Conservation (phyloP, 2,113 vertebrate species). For the Fulica atra region DNA sequence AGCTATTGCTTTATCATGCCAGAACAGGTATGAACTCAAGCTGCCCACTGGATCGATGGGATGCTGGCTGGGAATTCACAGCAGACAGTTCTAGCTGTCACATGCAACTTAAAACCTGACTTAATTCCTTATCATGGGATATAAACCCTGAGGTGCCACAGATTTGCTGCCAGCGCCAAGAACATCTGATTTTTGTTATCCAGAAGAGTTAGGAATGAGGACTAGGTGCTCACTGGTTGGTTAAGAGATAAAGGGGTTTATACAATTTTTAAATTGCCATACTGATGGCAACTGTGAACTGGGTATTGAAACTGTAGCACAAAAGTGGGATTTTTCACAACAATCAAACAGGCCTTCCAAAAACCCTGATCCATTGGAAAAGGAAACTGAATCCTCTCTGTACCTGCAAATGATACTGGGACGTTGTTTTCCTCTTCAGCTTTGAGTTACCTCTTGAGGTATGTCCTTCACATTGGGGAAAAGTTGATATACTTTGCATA, state of each 20-base stretch:
- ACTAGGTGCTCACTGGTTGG: background rate
- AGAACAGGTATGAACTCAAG: background rate
- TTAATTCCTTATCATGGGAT: background rate
- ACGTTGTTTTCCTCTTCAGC: background rate
- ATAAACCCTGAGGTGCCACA: background rate
- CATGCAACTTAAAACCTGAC: background rate
- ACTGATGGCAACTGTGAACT: background rate
- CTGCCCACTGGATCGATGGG: background rate
- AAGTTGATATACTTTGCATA: background rate
- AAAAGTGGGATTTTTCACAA: background rate
- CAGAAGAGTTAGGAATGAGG: background rate
- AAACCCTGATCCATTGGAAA: background rate
- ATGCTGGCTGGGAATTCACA: background rate
- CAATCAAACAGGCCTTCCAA: too few species aligned
- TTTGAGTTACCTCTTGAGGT: background rate
- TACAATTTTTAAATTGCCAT: background rate
- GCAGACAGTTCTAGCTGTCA: background rate
- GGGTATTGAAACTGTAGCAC: background rate
- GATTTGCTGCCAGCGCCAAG: background rate
- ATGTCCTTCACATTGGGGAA: background rate
- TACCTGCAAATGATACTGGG: background rate
- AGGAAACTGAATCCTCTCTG: background rate
- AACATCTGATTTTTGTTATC: background rate
- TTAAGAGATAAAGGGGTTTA: background rate
- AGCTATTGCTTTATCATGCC: background rate